A percentile compares a stretch with the other conserved stretches of the same genome.
Conservation (phyloP, 2,797 vertebrate genomes). For the Limosa lapponica region DNA sequence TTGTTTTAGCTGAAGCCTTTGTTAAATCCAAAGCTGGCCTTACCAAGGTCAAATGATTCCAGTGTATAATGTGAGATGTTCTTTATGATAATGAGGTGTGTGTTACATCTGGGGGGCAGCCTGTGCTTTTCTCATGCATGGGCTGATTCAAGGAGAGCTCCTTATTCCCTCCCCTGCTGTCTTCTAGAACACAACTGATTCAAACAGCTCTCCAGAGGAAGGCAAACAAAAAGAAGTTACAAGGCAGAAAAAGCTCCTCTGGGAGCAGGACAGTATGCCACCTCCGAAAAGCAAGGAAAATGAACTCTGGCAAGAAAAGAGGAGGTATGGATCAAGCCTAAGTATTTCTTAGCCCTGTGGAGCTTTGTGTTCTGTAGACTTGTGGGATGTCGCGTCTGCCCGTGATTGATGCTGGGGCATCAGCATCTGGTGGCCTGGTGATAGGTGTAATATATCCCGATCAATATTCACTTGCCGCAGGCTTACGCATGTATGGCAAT, state of each 20-base stretch:
- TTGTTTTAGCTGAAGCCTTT: not conserved
- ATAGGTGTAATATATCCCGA: not conserved
- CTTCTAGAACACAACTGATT: conserved; percentile 65
- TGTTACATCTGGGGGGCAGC: not conserved
- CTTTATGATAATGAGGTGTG: not conserved
- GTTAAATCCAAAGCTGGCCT: not conserved
- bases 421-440: not conserved
- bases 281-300: conserved; percentile 48
- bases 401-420: not conserved
- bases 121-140: not conserved
- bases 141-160: not conserved
- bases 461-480: not conserved
- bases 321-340: conserved; percentile 54
- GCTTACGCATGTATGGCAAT: accelerated
- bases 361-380: not conserved
- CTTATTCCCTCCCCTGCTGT: not conserved
- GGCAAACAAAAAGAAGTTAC: conserved; percentile 71
- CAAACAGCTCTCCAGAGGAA: conserved; percentile 64
- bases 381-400: not conserved
- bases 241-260: conserved; percentile 61
- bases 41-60: not conserved
- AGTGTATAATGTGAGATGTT: not conserved
- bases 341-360: not conserved
- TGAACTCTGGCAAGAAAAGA: conserved; percentile 40
- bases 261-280: conserved; percentile 15